Percentiles rank a stretch among this genome's conserved stretches.
These are phyloP conservation scores for Genyomyrus donnyi DNA, from an alignment of 2,113 vertebrate species.

Conservation along the genomic window DNA sequence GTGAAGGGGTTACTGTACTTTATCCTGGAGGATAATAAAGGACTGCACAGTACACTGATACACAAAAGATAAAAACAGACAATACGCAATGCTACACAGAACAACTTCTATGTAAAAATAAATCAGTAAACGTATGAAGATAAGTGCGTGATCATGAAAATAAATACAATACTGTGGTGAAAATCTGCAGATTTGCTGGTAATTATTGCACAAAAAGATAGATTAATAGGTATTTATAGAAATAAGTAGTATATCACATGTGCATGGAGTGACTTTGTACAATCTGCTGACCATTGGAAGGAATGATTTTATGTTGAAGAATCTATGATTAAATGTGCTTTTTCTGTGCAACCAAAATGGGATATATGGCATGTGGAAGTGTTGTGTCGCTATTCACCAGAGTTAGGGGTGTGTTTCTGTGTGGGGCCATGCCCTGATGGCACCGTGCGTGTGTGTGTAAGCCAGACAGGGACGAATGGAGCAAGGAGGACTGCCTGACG, in stretches of 20 bases:
- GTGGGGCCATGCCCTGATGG: background rate
- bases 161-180: background rate
- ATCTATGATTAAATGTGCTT: background rate
- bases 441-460: background rate
- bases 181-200: background rate
- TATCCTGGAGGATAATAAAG: background rate
- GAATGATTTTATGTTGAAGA: background rate
- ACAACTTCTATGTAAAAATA: background rate
- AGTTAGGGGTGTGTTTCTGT: background rate
- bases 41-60: background rate
- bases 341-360: background rate
- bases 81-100: background rate
- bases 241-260: background rate
- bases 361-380: background rate
- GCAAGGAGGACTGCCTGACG: conserved; percentile 59
- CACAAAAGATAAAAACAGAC: background rate
- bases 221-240: background rate
- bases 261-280: background rate
- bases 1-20: background rate
- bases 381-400: background rate
- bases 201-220: background rate
- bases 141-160: background rate
- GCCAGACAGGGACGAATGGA: conserved; percentile 52
- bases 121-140: background rate
- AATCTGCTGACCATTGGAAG: background rate